Evolutionary conservation across 2,888 invertebrate species (phyloP), one percentile per base, ranked within the genome.

Genomic region (Nomada lathburiana): DNA sequence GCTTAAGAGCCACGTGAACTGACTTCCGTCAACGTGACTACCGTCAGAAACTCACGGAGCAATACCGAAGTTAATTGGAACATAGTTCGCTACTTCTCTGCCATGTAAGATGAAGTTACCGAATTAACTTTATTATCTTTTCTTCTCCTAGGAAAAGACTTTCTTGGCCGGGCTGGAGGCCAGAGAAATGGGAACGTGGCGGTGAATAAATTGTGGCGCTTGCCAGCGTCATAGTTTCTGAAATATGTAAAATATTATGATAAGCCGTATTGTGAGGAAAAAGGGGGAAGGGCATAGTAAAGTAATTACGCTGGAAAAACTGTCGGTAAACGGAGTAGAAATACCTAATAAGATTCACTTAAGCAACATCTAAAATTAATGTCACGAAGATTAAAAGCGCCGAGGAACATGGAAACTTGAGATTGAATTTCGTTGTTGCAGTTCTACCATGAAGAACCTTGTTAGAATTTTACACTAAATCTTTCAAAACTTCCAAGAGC

Each of bases 41-140:
- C 29, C 11, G 63, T n/a, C 73, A 36, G 59, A 63, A 59, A 59
- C 64, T 76, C 69, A 16, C 23, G 23, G 11, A 20, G n/a, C 55
- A 79, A 79, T 79, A 64, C 57, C 23, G 2, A 50, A 64, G 63
- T 64, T 76, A 76, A 76, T 71, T 53, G 50, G 68, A 26, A 13
- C 69, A 59, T 13, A 18, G 57, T 2, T n/a, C 36, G n/a, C 10
- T 42, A 42, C 16, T 59, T 18, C 44, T 10, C n/a, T 13, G 7
- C 16, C 11, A n/a, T 44, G 36, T 13, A 36, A 57, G 13, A 73
- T 18, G 9, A 47, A 44, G 26, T 67, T 65, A 4, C 16, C 29
- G 53, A 57, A 57, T 57, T 73, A 57, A 44, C 55, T 67, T 57
- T 59, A 57, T 67, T 57, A 36, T 20, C 57, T 18, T 47, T 47